These are phyloP conservation scores for Bursaphelenchus okinawaensis DNA, from an alignment of 2,888 invertebrate genomes.

Conservation along the genomic window DNA sequence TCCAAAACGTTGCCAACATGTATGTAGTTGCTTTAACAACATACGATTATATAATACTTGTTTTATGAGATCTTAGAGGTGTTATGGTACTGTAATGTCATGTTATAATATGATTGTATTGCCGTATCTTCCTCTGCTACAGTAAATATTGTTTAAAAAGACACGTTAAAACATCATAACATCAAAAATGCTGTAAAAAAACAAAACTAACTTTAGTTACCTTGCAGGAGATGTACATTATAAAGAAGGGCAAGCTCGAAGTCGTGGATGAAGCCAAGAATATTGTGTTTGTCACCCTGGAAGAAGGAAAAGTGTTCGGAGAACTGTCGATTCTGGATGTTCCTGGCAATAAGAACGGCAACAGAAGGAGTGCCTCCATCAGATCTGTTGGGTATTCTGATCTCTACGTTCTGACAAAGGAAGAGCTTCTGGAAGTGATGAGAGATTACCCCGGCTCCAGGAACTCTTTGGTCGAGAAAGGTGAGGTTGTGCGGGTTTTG, in stretches of 20 bases:
- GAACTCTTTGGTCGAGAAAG: conserved; percentile 74
- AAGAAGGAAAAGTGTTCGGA: conserved; percentile 60
- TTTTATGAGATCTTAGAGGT: too few species aligned
- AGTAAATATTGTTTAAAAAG: too few species aligned
- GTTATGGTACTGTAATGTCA: too few species aligned
- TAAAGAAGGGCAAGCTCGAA: conserved; percentile 53
- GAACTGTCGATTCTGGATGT: conserved; percentile 60
- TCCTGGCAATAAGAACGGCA: conserved; percentile 58
- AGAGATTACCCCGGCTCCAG: conserved; percentile 76
- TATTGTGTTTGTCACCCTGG: conserved; percentile 57
- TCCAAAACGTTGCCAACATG: background rate
- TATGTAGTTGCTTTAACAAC: too few species aligned
- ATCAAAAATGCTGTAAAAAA: too few species aligned
- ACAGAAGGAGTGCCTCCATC: conserved; percentile 48
- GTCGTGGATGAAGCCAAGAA: conserved; percentile 52
- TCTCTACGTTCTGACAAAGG: conserved; percentile 54
- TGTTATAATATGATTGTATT: too few species aligned
- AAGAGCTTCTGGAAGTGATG: conserved; percentile 53
- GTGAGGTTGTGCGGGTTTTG: conserved; percentile 63
- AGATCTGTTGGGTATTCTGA: conserved; percentile 51
- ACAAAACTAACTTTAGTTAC: too few species aligned
- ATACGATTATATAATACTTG: too few species aligned
- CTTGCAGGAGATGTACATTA: conserved; percentile 79
- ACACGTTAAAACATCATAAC: too few species aligned
- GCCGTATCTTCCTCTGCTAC: too few species aligned